Evolutionary conservation across 2,888 invertebrate species (phyloP).

Genomic region (Tetranychus piercei): DNA sequence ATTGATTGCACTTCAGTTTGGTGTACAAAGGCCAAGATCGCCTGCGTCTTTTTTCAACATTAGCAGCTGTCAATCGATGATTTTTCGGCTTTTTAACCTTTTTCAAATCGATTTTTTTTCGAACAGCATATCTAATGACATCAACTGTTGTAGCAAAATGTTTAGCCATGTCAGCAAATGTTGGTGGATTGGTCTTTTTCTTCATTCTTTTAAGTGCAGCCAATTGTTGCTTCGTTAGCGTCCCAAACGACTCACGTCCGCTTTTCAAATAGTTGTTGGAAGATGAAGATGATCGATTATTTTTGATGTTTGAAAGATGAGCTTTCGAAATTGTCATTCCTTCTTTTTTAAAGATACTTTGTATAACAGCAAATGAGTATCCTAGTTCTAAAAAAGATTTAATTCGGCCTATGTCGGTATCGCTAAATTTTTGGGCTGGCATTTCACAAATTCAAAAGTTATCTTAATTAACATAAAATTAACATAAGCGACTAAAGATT

Average conservation of each 20-base stretch:
- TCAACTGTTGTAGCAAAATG: no score
- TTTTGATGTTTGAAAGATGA: conserved; percentile 1
- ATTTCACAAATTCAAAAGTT: background rate
- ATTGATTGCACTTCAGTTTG: background rate
- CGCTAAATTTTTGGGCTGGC: background rate
- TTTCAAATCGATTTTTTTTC: background rate
- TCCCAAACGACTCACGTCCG: background rate
- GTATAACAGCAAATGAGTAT: background rate
- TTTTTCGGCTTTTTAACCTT: conserved; percentile 6
- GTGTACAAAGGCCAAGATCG: conserved; percentile 12
- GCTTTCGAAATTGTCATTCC: background rate
- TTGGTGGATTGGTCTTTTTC: background rate
- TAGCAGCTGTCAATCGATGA: conserved; percentile 10
- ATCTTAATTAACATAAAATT: no score
- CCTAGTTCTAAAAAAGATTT: conserved; percentile 4
- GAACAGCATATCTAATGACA: background rate
- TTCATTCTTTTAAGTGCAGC: background rate
- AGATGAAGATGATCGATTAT: background rate
- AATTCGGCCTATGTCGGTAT: background rate
- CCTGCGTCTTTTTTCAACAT: background rate
- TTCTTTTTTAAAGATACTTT: background rate
- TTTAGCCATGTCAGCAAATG: background rate
- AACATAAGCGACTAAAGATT: no score
- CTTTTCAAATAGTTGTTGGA: background rate
- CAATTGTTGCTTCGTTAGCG: background rate